These are phyloP conservation scores for Halcyon badia DNA, from an alignment of 2,797 vertebrate species.

Conservation along the genomic window DNA sequence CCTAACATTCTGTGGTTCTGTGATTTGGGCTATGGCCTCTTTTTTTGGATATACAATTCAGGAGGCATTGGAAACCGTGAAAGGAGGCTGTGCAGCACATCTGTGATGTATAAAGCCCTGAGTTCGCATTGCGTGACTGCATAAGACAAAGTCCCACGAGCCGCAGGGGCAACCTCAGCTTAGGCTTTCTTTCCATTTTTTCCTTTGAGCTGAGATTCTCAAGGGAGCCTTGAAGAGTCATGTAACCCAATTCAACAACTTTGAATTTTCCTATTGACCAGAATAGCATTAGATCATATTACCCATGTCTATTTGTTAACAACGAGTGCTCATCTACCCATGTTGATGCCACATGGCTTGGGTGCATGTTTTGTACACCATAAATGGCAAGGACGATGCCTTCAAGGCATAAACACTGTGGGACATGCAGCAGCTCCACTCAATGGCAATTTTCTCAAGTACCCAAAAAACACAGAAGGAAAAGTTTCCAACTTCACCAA, in stretches of 20 bases:
- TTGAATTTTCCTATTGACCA: conserved; percentile 62
- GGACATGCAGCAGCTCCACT: not conserved
- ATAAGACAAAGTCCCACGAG: not conserved
- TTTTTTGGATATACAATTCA: not conserved
- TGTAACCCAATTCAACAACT: conserved; percentile 15
- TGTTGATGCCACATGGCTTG: not conserved
- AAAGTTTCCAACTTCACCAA: not conserved
- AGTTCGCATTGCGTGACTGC: not conserved
- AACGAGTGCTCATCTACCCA: not conserved
- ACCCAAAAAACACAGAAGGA: not conserved
- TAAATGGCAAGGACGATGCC: conserved; percentile 53
- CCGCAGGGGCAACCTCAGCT: not conserved
- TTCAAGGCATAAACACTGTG: not conserved
- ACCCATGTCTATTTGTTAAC: conserved; percentile 45
- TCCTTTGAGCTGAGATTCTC: conserved; percentile 8
- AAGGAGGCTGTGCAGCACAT: not conserved
- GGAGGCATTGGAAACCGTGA: not conserved
- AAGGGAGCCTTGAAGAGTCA: conserved; percentile 23
- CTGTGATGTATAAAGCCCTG: not conserved
- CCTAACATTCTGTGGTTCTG: too few species aligned
- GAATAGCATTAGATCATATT: conserved; percentile 68
- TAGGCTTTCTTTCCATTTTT: not conserved
- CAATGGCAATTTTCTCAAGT: not conserved
- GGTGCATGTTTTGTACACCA: conserved; percentile 5
- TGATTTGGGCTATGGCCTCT: not conserved